These are phyloP conservation scores for Ochropleura plecta DNA, from an alignment of 2,888 invertebrate genomes.

Conservation along the genomic window DNA sequence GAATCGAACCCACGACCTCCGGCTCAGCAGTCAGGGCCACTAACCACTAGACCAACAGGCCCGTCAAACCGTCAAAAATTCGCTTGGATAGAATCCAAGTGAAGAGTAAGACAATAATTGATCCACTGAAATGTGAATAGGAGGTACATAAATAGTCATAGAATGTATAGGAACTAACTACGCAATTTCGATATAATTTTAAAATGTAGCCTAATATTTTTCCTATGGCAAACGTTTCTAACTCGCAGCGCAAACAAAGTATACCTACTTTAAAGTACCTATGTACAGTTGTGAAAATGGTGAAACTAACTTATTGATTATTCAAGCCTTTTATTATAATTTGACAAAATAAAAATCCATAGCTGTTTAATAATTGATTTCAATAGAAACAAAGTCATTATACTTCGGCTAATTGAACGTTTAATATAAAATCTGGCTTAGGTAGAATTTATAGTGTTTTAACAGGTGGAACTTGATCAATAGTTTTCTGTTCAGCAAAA, in stretches of 20 bases:
- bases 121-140: conserved; percentile 8
- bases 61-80: too few relatives aligned
- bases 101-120: conserved; percentile 16
- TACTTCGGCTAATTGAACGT: not conserved
- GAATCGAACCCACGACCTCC: too few relatives aligned
- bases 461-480: conserved; percentile 12
- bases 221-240: conserved; percentile 10
- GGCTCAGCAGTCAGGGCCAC: too few relatives aligned
- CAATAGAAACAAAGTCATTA: conserved; percentile 31
- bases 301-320: not conserved
- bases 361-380: conserved; percentile 4
- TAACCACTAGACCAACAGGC: too few relatives aligned
- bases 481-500: not conserved
- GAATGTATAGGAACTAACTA: not conserved
- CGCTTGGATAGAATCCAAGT: conserved; percentile 17
- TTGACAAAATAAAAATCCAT: not conserved
- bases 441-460: not conserved
- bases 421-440: conserved; percentile 14
- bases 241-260: conserved; percentile 3
- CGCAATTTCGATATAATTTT: conserved; percentile 3
- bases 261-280: too few relatives aligned
- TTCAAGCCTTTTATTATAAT: not conserved
- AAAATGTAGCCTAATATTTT: not conserved
- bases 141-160: not conserved
- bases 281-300: not conserved